A percentile compares a stretch with the other conserved stretches of the same genome.
These are phyloP conservation scores for Osmerus eperlanus DNA, from an alignment of 2,113 vertebrate genomes.

Conservation along the genomic window DNA sequence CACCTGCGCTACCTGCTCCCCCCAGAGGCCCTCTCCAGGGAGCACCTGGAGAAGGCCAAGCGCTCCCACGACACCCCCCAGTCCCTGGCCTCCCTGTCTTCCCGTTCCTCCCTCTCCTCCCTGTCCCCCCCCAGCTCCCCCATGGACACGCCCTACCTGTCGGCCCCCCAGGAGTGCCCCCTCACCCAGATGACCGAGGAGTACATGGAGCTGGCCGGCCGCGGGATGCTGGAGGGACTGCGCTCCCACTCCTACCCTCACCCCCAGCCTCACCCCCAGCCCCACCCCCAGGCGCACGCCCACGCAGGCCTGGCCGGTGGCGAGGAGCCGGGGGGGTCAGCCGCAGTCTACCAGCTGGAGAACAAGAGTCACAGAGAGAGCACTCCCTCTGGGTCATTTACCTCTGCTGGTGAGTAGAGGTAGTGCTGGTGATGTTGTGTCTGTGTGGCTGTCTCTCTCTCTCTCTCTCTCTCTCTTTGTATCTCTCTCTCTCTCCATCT, in stretches of 20 bases:
- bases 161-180: conserved; percentile 84
- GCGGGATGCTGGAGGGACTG: conserved; percentile 82
- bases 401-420: conserved; percentile 72
- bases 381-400: conserved; percentile 68
- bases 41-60: conserved; percentile 79
- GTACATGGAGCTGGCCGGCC: conserved; percentile 85
- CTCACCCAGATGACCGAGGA: conserved; percentile 86
- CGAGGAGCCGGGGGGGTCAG: conserved; percentile 60
- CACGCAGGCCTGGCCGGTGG: conserved; percentile 57
- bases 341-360: conserved; percentile 68
- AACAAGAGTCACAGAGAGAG: conserved; percentile 76
- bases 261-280: conserved; percentile 48
- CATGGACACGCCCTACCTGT: conserved; percentile 90
- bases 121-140: conserved; percentile 94
- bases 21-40: conserved; percentile 76
- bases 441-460: background rate
- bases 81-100: conserved; percentile 91
- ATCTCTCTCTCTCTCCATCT: too few species aligned
- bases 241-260: conserved; percentile 62
- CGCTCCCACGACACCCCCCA: conserved; percentile 89
- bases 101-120: conserved; percentile 92
- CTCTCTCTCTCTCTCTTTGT: too few species aligned
- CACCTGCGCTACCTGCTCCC: conserved; percentile 84
- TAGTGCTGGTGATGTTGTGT: background rate
- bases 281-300: conserved; percentile 41